Percentiles rank a stretch among this genome's conserved stretches.
Evolutionary conservation across 1,140 invertebrate species (phyloP).

Genomic region (Reticulitermes speratus): DNA sequence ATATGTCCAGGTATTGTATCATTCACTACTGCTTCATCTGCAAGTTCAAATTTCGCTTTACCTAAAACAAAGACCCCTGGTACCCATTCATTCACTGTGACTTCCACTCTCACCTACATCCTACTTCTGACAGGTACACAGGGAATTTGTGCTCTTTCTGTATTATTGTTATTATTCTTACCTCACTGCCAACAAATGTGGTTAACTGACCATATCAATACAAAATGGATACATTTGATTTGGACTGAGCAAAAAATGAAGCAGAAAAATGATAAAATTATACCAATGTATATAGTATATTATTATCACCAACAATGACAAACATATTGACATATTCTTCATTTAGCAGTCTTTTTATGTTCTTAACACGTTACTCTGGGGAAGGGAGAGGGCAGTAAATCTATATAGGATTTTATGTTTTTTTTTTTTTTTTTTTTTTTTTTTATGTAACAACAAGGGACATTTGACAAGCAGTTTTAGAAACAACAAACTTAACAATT

Average conservation of each 20-base stretch:
- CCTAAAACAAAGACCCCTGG: too few relatives aligned
- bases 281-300: neutral
- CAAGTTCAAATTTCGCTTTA: too few relatives aligned
- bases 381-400: neutral
- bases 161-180: neutral
- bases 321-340: neutral
- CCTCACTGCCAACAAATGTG: neutral
- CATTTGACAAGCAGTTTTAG: neutral
- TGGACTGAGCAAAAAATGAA: neutral
- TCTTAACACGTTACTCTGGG: neutral
- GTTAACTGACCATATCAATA: neutral
- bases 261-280: neutral
- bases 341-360: neutral
- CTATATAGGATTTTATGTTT: neutral
- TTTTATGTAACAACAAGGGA: neutral
- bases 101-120: too few relatives aligned
- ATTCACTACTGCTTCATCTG: too few relatives aligned
- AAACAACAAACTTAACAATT: slow-evolving; percentile 6
- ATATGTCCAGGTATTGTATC: too few relatives aligned
- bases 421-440: too few relatives aligned
- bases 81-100: too few relatives aligned
- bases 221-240: neutral
- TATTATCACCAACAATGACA: neutral
- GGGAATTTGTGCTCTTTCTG: too few relatives aligned
- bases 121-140: too few relatives aligned